Conservation (phyloP, 2,797 vertebrate genomes). For the Passerculus sandwichensis region DNA sequence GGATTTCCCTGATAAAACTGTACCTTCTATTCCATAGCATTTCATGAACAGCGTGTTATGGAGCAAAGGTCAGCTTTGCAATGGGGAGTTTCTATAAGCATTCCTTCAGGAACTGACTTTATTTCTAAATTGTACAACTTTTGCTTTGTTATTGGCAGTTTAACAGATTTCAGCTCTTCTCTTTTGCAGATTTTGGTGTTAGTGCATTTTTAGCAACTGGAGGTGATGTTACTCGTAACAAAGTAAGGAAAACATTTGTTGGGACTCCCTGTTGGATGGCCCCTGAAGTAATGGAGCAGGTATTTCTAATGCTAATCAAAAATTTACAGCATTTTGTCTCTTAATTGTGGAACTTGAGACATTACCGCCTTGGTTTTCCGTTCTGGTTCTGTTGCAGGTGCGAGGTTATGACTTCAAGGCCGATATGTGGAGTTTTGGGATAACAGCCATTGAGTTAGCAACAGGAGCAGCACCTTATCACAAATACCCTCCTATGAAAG, state of each 20-base stretch:
- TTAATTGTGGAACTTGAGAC: neutral
- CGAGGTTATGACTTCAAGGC: conserved; percentile 99
- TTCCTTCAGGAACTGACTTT: neutral
- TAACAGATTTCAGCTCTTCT: neutral
- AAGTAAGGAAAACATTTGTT: conserved; percentile 98
- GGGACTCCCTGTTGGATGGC: conserved; percentile 99
- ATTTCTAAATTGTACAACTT: conserved; percentile 7
- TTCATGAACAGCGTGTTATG: neutral
- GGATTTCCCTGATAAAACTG: neutral
- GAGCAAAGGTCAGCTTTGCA: neutral
- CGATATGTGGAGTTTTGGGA: conserved; percentile 99
- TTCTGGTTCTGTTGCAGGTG: conserved; percentile 81
- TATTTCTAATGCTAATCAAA: conserved; percentile 48
- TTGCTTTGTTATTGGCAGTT: neutral
- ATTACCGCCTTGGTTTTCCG: neutral
- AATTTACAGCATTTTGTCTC: neutral
- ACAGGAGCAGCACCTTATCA: conserved; percentile 97
- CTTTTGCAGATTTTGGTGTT: conserved; percentile 92
- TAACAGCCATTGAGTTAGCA: conserved; percentile 97
- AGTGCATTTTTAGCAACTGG: conserved; percentile 96
- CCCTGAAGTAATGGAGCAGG: conserved; percentile 99
- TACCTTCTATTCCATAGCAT: neutral
- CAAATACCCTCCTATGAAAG: conserved; percentile 99
- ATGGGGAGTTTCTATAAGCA: neutral
- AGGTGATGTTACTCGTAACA: conserved; percentile 96